These are phyloP conservation scores for Sus cebifrons DNA, from an alignment of 2,797 vertebrate genomes.

Conservation along the genomic window DNA sequence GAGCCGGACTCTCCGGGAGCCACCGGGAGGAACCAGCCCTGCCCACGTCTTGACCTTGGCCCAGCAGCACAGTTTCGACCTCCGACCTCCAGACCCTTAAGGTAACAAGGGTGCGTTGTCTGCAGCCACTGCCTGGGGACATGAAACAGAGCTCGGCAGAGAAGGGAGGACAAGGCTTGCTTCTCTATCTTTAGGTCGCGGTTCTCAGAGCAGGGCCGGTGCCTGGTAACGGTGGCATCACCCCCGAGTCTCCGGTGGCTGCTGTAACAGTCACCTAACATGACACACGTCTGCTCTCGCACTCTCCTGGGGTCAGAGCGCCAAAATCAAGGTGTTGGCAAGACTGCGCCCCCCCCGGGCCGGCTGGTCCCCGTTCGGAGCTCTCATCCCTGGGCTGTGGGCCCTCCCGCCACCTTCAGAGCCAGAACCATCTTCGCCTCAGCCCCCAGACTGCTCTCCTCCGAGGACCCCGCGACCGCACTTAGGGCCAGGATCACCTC, in stretches of 20 bases:
- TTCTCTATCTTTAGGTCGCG: no score
- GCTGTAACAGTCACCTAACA: neutral
- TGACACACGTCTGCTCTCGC: neutral
- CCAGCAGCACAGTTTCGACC: neutral
- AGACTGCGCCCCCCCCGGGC: no score
- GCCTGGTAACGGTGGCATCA: neutral
- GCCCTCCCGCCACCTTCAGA: neutral
- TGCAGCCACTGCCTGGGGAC: neutral
- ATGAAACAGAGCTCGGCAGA: neutral
- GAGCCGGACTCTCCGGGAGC: no score
- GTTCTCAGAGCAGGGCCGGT: neutral
- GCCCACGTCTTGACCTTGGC: rapidly evolving
- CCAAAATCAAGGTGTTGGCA: no score
- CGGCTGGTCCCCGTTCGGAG: neutral
- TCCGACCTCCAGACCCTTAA: neutral
- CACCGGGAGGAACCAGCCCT: neutral
- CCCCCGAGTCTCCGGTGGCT: rapidly evolving
- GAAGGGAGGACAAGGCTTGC: neutral
- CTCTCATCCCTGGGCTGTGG: neutral
- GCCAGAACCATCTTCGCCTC: neutral
- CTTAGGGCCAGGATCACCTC: neutral
- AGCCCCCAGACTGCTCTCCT: no score
- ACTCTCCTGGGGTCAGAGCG: neutral
- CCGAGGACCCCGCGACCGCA: neutral
- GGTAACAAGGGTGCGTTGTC: neutral